phyloP scores from a whole-genome alignment of 2,888 invertebrate species.

The Ceramica pisi region DNA sequence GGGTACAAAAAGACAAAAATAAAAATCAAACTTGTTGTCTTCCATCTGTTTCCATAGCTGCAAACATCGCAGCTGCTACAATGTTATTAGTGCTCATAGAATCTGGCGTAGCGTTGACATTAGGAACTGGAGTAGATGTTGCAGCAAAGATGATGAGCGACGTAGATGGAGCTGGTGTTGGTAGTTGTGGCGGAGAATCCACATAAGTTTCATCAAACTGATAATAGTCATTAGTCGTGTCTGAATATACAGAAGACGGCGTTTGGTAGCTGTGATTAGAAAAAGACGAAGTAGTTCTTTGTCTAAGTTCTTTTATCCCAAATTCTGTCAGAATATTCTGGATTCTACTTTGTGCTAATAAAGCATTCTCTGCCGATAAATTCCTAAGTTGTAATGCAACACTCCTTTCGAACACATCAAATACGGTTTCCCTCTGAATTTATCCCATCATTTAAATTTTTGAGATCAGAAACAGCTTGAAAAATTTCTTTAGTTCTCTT shows the following conservation, averaged over 20 bases:
- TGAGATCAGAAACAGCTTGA: constrained; percentile 18
- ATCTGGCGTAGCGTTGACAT: too few relatives aligned
- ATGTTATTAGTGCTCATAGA: too few relatives aligned
- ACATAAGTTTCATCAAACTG: constrained; percentile 33
- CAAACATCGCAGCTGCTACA: too few relatives aligned
- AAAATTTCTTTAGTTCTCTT: constrained; percentile 11
- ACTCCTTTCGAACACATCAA: constrained; percentile 41
- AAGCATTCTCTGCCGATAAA: constrained; percentile 45
- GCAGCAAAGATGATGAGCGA: constrained; percentile 36
- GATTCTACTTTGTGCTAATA: constrained; percentile 39
- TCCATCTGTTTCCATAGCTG: too few relatives aligned
- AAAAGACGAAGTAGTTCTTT: constrained; percentile 26
- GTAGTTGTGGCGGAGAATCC: constrained; percentile 31
- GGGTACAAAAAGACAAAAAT: constrained; percentile 7
- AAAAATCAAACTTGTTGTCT: constrained; percentile 10
- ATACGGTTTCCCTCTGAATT: constrained; percentile 39
- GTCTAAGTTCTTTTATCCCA: constrained; percentile 34
- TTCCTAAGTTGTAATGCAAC: constrained; percentile 42
- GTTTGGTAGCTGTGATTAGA: constrained; percentile 34
- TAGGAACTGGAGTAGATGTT: too few relatives aligned
- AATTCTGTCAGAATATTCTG: constrained; percentile 43
- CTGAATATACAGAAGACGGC: constrained; percentile 28
- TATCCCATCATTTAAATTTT: constrained; percentile 29
- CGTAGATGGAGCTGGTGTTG: constrained; percentile 25
- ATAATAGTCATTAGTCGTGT: constrained; percentile 3